Evolutionary conservation across 2,888 invertebrate species (phyloP).

Genomic region (Agonum fuliginosum): DNA sequence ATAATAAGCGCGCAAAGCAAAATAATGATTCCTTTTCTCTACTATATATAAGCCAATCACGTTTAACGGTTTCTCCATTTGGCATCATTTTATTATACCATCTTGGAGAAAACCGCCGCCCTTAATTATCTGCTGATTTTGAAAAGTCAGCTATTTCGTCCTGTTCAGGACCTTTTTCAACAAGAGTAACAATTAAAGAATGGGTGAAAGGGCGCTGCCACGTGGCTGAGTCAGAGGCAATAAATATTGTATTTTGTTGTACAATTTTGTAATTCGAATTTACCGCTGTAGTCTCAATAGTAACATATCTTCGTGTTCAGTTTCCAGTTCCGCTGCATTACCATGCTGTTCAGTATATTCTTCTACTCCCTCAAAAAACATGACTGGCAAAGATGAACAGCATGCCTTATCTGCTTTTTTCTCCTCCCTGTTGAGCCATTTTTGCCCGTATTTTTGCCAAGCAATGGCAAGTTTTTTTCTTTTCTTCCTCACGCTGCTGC

Average conservation of each 20-base stretch:
- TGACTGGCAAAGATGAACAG: too few relatives aligned
- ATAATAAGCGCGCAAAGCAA: slow-evolving; percentile 48
- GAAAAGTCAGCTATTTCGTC: slow-evolving; percentile 33
- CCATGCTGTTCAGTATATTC: neutral
- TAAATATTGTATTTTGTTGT: neutral
- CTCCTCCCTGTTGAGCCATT: too few relatives aligned
- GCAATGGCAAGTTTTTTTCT: neutral
- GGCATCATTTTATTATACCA: slow-evolving; percentile 42
- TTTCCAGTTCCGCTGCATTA: neutral
- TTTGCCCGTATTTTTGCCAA: neutral
- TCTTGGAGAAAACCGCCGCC: slow-evolving; percentile 20
- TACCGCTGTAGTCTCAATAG: neutral
- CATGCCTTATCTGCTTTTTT: too few relatives aligned
- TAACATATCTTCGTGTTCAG: neutral
- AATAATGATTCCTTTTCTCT: slow-evolving; percentile 27
- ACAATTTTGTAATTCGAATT: slow-evolving; percentile 7
- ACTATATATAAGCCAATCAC: slow-evolving; percentile 53
- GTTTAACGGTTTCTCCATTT: slow-evolving; percentile 46
- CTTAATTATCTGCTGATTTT: slow-evolving; percentile 32
- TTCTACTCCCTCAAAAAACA: too few relatives aligned
- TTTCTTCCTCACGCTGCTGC: neutral
- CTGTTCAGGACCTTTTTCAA: slow-evolving; percentile 44
- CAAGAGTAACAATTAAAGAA: slow-evolving; percentile 40
- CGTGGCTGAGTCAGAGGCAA: neutral
- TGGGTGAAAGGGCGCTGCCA: slow-evolving; percentile 7